Evolutionary conservation across 1,140 invertebrate species (phyloP).

Genomic region (Orchesella cincta): DNA sequence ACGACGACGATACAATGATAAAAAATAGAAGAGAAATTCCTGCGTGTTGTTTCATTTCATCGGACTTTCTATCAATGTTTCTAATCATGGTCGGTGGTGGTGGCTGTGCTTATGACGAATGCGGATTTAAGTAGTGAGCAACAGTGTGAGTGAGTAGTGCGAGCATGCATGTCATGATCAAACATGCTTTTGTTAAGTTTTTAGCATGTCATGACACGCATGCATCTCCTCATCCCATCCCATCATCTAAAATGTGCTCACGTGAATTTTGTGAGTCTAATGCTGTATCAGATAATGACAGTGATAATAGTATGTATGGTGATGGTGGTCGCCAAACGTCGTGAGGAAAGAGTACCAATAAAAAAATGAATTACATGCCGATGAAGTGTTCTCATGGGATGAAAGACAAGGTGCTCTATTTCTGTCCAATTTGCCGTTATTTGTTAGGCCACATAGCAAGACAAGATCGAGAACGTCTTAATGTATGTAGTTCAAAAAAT

Average conservation of each 20-base stretch:
- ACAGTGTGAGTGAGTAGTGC: conserved; percentile 5
- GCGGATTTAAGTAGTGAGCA: no score
- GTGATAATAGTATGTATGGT: background rate
- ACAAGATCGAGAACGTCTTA: no score
- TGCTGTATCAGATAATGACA: background rate
- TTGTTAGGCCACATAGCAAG: background rate
- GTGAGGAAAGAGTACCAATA: conserved; percentile 16
- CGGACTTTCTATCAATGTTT: conserved; percentile 11
- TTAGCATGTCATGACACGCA: conserved; percentile 9
- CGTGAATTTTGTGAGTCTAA: background rate
- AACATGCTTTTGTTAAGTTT: background rate
- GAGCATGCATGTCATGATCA: background rate
- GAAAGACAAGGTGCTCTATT: conserved; percentile 16
- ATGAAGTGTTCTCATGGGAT: background rate
- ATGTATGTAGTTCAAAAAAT: background rate
- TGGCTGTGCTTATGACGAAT: no score
- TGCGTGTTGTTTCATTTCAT: conserved; percentile 10
- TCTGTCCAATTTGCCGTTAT: conserved; percentile 24
- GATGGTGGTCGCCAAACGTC: background rate
- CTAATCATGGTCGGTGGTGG: background rate
- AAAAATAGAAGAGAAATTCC: conserved; percentile 18
- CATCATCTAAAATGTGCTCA: no score
- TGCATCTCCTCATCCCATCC: background rate
- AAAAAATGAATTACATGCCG: background rate
- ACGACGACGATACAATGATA: background rate